phyloP scores from a whole-genome alignment of 2,888 invertebrate species.

The Orthonevra nobilis region DNA sequence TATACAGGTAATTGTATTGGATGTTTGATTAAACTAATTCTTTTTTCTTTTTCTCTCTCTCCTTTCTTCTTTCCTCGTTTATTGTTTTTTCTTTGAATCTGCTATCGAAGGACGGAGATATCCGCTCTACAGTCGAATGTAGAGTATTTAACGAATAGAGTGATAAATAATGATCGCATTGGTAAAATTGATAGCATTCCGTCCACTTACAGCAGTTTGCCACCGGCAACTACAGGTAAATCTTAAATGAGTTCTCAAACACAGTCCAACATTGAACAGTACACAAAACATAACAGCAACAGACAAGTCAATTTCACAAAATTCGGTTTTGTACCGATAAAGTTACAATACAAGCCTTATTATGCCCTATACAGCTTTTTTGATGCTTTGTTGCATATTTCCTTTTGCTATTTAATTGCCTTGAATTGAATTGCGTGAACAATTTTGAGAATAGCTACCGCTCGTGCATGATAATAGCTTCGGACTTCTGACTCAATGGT shows the following conservation, averaged over 20 bases:
- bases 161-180: constrained; percentile 79
- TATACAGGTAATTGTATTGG: constrained; percentile 71
- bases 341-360: no score
- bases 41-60: constrained; percentile 61
- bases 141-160: constrained; percentile 80
- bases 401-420: no score
- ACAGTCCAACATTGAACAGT: no score
- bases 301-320: no score
- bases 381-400: no score
- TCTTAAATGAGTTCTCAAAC: no score
- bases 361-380: no score
- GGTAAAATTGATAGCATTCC: constrained; percentile 78
- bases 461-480: no score
- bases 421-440: no score
- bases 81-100: constrained; percentile 10
- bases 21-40: constrained; percentile 72
- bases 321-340: no score
- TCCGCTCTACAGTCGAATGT: constrained; percentile 80
- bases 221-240: constrained; percentile 77
- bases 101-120: constrained; percentile 80
- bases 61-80: constrained; percentile 39
- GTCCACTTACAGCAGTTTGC: constrained; percentile 77
- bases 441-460: no score
- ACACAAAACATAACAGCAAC: not conserved
- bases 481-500: no score